These are phyloP conservation scores for Argyra leucocephala DNA, from an alignment of 2,888 invertebrate genomes.

Conservation along the genomic window DNA sequence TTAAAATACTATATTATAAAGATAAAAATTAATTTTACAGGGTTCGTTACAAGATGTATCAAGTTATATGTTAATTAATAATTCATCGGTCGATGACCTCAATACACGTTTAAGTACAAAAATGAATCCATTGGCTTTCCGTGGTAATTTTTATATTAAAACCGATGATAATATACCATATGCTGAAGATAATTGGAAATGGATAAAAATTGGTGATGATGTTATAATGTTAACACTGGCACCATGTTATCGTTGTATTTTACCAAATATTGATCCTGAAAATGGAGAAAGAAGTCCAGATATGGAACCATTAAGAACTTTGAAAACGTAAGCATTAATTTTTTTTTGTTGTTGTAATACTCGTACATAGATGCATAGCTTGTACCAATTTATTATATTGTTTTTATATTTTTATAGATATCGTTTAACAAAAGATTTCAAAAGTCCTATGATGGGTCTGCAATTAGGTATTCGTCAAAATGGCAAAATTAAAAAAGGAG, in stretches of 20 bases:
- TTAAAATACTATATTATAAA: too few relatives aligned
- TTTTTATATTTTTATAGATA: slow-evolving; percentile 18
- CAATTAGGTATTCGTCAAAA: slow-evolving; percentile 45
- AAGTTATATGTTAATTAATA: slow-evolving; percentile 58
- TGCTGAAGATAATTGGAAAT: slow-evolving; percentile 64
- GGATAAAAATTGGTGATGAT: slow-evolving; percentile 53
- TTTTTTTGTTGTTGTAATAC: too few relatives aligned
- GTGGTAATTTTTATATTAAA: slow-evolving; percentile 60
- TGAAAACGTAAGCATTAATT: slow-evolving; percentile 48
- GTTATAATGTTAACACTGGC: slow-evolving; percentile 30
- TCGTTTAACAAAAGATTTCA: slow-evolving; percentile 18
- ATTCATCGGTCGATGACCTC: slow-evolving; percentile 56
- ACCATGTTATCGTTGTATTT: slow-evolving; percentile 51
- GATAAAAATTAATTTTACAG: too few relatives aligned
- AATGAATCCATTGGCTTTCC: slow-evolving; percentile 51
- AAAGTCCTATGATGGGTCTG: slow-evolving; percentile 46
- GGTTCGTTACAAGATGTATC: slow-evolving; percentile 59
- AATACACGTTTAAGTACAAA: slow-evolving; percentile 48
- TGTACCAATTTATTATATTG: background rate
- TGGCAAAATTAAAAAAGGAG: slow-evolving; percentile 44
- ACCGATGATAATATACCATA: slow-evolving; percentile 47
- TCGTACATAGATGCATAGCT: background rate
- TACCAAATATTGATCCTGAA: slow-evolving; percentile 60
- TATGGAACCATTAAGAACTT: slow-evolving; percentile 55
- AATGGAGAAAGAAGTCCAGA: slow-evolving; percentile 52